Evolutionary conservation across 2,888 invertebrate species (phyloP).

Genomic region (Ichneumon xanthorius): DNA sequence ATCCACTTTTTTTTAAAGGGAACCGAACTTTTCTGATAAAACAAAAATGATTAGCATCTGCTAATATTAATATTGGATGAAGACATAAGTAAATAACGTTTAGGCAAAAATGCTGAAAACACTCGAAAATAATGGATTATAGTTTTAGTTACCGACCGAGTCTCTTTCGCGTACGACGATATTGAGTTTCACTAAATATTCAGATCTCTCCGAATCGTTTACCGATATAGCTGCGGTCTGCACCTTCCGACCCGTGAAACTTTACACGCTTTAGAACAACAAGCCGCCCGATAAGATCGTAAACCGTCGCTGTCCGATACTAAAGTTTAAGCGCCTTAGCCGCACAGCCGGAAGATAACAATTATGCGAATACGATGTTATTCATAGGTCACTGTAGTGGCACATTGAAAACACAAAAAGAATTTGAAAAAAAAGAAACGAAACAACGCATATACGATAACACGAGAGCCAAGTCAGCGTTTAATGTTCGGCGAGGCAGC

Average conservation of each 20-base stretch:
- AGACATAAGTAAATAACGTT: too few relatives aligned
- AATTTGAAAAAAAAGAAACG: background rate
- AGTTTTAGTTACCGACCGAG: background rate
- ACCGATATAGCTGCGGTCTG: background rate
- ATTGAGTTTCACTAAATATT: background rate
- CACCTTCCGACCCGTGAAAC: conserved; percentile 15
- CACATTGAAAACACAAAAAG: background rate
- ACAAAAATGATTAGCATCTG: background rate
- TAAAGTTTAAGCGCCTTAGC: background rate
- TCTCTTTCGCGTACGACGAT: background rate
- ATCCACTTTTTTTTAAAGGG: background rate
- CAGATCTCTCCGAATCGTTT: background rate
- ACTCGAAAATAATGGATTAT: background rate
- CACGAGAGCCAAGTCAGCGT: background rate
- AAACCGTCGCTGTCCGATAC: background rate
- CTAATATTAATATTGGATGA: too few relatives aligned
- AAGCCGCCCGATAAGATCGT: background rate
- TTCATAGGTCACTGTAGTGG: conserved; percentile 21
- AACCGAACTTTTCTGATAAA: background rate
- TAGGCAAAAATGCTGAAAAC: too few relatives aligned
- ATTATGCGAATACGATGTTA: conserved; percentile 21
- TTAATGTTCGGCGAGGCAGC: background rate
- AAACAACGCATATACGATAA: conserved; percentile 21
- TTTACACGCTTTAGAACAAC: conserved; percentile 27
- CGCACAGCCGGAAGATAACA: conserved; percentile 21